phyloP scores from a whole-genome alignment of 2,797 vertebrate species.

The Argyrosomus regius region DNA sequence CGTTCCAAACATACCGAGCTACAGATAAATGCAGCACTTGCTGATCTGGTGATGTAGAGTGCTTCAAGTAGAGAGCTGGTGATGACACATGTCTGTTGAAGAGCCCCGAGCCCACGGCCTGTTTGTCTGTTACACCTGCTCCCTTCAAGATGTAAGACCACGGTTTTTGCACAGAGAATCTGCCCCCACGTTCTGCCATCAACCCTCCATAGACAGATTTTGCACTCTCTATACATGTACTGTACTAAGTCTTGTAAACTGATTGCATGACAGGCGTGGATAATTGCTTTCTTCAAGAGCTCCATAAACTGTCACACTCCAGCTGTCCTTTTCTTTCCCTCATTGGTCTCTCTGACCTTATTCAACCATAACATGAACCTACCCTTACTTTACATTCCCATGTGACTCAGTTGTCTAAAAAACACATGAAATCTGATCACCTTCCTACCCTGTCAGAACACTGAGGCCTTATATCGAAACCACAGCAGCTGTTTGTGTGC shows the following conservation, averaged over 20 bases:
- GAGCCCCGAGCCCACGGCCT: slow-evolving; percentile 45
- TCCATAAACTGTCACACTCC: slow-evolving; percentile 27
- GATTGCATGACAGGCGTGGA: slow-evolving; percentile 35
- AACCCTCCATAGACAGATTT: too few relatives aligned
- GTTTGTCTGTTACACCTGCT: slow-evolving; percentile 81
- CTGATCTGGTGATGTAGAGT: slow-evolving; percentile 53
- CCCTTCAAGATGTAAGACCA: slow-evolving; percentile 41
- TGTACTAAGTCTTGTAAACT: slow-evolving; percentile 18
- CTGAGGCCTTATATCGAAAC: slow-evolving; percentile 38
- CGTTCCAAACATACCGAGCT: slow-evolving; percentile 41
- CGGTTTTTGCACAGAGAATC: slow-evolving; percentile 3
- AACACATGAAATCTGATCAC: slow-evolving; percentile 50
- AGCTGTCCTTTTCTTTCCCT: slow-evolving; percentile 43
- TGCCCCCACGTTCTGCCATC: neutral
- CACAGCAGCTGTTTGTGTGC: slow-evolving; percentile 49
- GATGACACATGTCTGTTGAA: slow-evolving; percentile 80
- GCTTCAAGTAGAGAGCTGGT: slow-evolving; percentile 76
- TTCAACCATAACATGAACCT: slow-evolving; percentile 23
- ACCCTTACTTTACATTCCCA: slow-evolving; percentile 24
- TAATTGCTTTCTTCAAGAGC: slow-evolving; percentile 38
- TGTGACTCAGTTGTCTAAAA: slow-evolving; percentile 31
- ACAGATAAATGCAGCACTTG: slow-evolving; percentile 44
- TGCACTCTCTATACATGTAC: neutral
- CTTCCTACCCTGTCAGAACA: slow-evolving; percentile 18
- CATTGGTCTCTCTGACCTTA: slow-evolving; percentile 8